Conservation (phyloP, 2,888 invertebrate species). For the Polymixis lichenea region DNA sequence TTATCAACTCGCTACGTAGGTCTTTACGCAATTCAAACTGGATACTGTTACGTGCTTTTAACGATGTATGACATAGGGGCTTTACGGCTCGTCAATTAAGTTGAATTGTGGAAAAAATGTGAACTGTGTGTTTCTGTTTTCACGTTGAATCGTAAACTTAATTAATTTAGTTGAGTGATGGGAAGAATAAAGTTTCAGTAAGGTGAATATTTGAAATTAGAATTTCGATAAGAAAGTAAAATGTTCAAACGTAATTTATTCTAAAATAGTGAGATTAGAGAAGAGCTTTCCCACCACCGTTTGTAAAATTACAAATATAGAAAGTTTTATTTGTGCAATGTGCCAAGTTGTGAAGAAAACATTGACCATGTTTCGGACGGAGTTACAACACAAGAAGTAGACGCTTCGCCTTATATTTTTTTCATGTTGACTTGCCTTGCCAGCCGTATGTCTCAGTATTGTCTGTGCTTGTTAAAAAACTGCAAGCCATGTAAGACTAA, state of each 20-base stretch:
- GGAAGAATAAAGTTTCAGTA: not conserved
- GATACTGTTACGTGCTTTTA: constrained; percentile 64
- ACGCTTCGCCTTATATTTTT: constrained; percentile 25
- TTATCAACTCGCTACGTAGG: constrained; percentile 61
- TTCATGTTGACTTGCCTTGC: constrained; percentile 31
- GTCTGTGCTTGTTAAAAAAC: constrained; percentile 67
- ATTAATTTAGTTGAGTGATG: constrained; percentile 17
- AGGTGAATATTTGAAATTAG: too few species aligned
- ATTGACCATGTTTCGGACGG: constrained; percentile 4
- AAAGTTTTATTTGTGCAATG: constrained; percentile 13
- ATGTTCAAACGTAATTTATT: not conserved
- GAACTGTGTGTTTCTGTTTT: constrained; percentile 23
- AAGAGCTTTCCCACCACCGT: not conserved
- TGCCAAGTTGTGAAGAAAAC: constrained; percentile 5
- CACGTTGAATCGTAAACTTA: constrained; percentile 35
- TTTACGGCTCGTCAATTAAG: constrained; percentile 53
- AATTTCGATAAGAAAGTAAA: not conserved
- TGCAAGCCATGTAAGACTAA: constrained; percentile 63
- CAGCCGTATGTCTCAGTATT: constrained; percentile 63
- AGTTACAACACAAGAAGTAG: constrained; percentile 17
- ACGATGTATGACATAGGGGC: constrained; percentile 60
- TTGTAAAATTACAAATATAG: constrained; percentile 6
- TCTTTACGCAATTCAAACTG: constrained; percentile 72
- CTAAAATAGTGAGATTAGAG: not conserved
- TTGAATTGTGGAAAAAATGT: constrained; percentile 28